Percentiles rank a stretch among this genome's conserved stretches.
Evolutionary conservation across 2,888 invertebrate species (phyloP).

Genomic region (Enoplolaimus lenunculus): DNA sequence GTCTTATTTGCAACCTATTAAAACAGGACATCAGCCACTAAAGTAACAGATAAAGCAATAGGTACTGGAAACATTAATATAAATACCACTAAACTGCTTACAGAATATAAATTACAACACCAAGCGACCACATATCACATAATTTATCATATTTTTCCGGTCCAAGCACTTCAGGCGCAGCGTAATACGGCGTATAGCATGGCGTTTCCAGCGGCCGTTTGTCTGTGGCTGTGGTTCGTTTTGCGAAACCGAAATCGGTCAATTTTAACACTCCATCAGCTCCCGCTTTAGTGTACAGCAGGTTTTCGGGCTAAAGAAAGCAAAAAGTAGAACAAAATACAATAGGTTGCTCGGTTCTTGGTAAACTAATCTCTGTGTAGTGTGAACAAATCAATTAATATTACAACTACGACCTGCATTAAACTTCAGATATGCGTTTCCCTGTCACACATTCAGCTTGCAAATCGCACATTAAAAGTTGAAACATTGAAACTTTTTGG

Average conservation of each 20-base stretch:
- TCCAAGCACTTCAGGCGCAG: slow-evolving; percentile 73
- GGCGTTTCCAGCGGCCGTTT: slow-evolving; percentile 87
- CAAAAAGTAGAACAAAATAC: too few relatives aligned
- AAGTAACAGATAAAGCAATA: too few relatives aligned
- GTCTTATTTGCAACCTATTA: too few relatives aligned
- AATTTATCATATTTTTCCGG: slow-evolving; percentile 96
- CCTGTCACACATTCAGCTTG: slow-evolving; percentile 30
- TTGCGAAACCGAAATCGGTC: slow-evolving; percentile 98
- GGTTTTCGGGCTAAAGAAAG: slow-evolving; percentile 58
- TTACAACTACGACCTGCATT: neutral
- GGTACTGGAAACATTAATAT: neutral
- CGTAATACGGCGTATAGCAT: slow-evolving; percentile 97
- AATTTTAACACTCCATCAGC: slow-evolving; percentile 73
- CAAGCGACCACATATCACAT: slow-evolving; percentile 97
- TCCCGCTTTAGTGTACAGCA: slow-evolving; percentile 60
- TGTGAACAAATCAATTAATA: too few relatives aligned
- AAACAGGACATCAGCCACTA: too few relatives aligned
- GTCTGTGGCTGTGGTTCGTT: slow-evolving; percentile 59
- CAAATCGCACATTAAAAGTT: too few relatives aligned
- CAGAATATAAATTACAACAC: slow-evolving; percentile 97
- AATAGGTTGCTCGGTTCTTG: too few relatives aligned
- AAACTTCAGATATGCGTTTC: neutral
- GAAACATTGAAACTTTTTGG: too few relatives aligned
- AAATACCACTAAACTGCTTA: slow-evolving; percentile 46
- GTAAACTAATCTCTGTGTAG: too few relatives aligned